A percentile compares a stretch with the other conserved stretches of the same genome.
Evolutionary conservation across 2,113 vertebrate species (phyloP).

Genomic region (Vidua chalybeata): DNA sequence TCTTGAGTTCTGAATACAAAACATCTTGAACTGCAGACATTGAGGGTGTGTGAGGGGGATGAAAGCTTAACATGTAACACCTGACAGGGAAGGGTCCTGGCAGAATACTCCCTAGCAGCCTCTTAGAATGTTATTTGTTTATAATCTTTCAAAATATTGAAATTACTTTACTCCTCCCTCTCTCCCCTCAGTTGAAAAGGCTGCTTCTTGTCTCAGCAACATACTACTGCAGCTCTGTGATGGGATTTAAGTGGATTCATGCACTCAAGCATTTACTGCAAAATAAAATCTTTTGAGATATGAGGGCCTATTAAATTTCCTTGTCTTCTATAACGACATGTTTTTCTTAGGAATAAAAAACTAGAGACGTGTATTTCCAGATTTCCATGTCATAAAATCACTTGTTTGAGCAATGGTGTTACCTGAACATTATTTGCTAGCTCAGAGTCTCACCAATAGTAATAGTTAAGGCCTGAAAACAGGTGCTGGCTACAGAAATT

Average conservation of each 20-base stretch:
- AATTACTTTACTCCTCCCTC: neutral
- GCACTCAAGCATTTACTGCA: neutral
- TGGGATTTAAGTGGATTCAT: neutral
- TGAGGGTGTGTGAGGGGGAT: neutral
- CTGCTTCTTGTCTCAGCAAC: neutral
- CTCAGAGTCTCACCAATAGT: neutral
- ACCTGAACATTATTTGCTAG: neutral
- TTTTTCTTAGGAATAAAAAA: neutral
- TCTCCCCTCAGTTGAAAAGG: neutral
- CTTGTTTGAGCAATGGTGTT: neutral
- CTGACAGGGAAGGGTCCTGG: constrained; percentile 1
- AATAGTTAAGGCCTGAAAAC: neutral
- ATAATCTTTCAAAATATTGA: neutral
- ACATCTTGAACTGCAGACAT: neutral
- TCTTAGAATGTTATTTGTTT: neutral
- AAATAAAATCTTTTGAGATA: neutral
- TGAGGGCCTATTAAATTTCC: neutral
- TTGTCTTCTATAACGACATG: neutral
- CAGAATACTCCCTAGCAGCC: neutral
- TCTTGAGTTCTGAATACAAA: neutral
- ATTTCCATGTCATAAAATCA: neutral
- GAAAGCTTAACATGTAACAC: constrained; percentile 10
- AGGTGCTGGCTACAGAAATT: neutral
- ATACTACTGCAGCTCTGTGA: neutral
- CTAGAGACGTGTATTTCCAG: neutral